Evolutionary conservation across 2,888 invertebrate species (phyloP).

Genomic region (Stenoptilia bipunctidactyla): DNA sequence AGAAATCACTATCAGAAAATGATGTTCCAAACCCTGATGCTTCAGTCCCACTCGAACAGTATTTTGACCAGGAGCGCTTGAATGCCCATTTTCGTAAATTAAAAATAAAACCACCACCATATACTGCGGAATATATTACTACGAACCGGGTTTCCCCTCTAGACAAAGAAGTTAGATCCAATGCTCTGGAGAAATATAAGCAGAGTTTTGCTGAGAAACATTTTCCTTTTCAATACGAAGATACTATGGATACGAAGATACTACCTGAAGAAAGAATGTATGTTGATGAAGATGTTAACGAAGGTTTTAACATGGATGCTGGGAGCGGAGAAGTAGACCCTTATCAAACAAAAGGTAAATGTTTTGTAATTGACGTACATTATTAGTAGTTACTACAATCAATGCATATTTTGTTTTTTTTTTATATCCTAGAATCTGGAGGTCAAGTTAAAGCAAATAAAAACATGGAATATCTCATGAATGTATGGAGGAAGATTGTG

Average conservation of each 20-base stretch:
- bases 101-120: constrained; percentile 41
- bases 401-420: neutral
- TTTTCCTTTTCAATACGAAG: constrained; percentile 63
- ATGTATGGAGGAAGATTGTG: constrained; percentile 47
- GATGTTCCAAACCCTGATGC: constrained; percentile 14
- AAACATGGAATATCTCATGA: constrained; percentile 55
- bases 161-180: constrained; percentile 54
- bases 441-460: constrained; percentile 32
- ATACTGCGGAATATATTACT: constrained; percentile 54
- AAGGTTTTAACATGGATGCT: constrained; percentile 41
- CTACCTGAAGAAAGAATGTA: constrained; percentile 71
- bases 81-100: constrained; percentile 58
- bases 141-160: constrained; percentile 48
- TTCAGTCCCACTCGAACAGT: neutral
- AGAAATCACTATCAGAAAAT: constrained; percentile 39
- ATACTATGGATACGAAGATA: no score
- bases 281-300: constrained; percentile 63
- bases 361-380: neutral
- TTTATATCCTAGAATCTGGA: neutral
- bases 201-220: constrained; percentile 58
- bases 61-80: constrained; percentile 59
- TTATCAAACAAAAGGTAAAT: constrained; percentile 42
- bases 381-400: neutral
- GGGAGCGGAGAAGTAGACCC: constrained; percentile 55
- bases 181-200: constrained; percentile 55